phyloP scores from a whole-genome alignment of 2,113 vertebrate genomes.

The Catharus fuscescens region DNA sequence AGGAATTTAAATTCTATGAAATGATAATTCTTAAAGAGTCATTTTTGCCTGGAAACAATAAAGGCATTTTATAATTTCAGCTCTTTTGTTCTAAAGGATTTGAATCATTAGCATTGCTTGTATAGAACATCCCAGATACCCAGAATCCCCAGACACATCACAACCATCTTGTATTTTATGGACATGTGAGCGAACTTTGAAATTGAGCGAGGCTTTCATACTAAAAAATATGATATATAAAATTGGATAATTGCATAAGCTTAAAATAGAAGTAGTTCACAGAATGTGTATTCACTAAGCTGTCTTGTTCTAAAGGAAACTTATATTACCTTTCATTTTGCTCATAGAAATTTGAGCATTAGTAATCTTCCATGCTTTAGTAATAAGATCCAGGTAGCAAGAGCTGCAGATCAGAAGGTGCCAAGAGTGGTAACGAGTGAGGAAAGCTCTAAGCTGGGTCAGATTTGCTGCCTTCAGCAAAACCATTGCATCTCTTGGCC shows the following conservation, averaged over 20 bases:
- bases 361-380: slow-evolving; percentile 16
- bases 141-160: not conserved
- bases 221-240: not conserved
- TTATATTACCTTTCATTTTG: not conserved
- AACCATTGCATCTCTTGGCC: not conserved
- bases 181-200: not conserved
- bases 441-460: not conserved
- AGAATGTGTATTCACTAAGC: not conserved
- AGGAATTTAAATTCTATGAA: not conserved
- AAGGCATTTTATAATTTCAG: not conserved
- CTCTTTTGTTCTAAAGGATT: not conserved
- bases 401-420: slow-evolving; percentile 30
- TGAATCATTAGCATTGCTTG: not conserved
- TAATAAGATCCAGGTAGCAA: slow-evolving; percentile 33
- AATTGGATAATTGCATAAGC: slow-evolving; percentile 1
- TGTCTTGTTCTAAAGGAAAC: slow-evolving; percentile 27
- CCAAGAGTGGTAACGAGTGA: not conserved
- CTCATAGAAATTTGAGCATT: slow-evolving; percentile 36
- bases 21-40: not conserved
- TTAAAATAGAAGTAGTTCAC: slow-evolving; percentile 18
- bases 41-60: not conserved
- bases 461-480: slow-evolving; percentile 46
- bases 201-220: not conserved
- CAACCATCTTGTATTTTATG: not conserved
- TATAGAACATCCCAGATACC: not conserved